phyloP scores from a whole-genome alignment of 2,113 vertebrate genomes.

The Lontra canadensis region DNA sequence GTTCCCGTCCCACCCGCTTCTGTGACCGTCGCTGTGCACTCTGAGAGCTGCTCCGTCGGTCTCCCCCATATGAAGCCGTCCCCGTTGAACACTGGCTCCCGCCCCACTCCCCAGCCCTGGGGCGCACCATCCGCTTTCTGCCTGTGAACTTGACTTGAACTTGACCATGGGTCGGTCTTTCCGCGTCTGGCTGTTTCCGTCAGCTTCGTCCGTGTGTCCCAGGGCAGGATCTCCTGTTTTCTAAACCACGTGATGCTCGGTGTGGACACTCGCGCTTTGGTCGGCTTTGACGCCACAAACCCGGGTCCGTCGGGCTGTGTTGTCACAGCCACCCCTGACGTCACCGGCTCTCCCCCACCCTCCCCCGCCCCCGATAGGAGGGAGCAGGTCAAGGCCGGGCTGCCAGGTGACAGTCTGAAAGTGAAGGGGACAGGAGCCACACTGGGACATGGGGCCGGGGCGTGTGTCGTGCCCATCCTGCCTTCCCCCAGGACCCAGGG shows the following conservation, averaged over 20 bases:
- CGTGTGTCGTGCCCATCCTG: neutral
- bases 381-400: neutral
- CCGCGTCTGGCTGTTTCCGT: accelerated
- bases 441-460: neutral
- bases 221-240: accelerated
- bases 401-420: neutral
- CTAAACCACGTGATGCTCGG: accelerated
- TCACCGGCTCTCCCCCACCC: neutral
- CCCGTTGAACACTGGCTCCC: neutral
- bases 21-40: no score
- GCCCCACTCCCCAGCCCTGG: neutral
- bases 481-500: neutral
- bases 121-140: neutral
- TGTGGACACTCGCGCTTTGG: accelerated
- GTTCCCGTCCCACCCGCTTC: neutral
- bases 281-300: neutral
- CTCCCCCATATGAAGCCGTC: neutral
- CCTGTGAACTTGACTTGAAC: neutral
- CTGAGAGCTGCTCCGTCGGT: no score
- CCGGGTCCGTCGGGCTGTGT: no score
- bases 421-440: neutral
- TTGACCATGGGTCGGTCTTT: neutral
- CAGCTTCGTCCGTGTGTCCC: accelerated
- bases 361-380: neutral
- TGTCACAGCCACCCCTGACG: neutral